Conservation (phyloP, 2,113 vertebrate genomes). For the Takifugu flavidus region DNA sequence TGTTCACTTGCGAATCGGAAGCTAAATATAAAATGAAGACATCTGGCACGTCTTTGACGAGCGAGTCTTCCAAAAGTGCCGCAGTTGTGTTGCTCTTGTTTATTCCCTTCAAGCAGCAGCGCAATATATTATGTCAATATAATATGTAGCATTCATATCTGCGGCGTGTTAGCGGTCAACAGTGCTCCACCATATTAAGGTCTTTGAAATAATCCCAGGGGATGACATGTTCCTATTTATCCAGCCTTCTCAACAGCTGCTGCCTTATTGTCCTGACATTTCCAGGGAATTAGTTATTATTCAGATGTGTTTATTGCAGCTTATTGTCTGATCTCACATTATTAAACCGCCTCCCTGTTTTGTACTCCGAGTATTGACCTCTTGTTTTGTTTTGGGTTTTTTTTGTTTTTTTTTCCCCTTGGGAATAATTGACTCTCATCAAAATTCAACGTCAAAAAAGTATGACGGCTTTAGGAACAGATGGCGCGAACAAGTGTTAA, state of each 20-base stretch:
- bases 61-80: neutral
- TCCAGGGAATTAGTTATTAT: slow-evolving; percentile 67
- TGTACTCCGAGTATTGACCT: neutral
- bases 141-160: neutral
- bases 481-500: slow-evolving; percentile 22
- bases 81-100: slow-evolving; percentile 10
- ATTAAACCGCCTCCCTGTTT: slow-evolving; percentile 43
- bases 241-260: slow-evolving; percentile 62
- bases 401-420: neutral
- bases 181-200: slow-evolving; percentile 32
- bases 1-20: slow-evolving; percentile 39
- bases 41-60: neutral
- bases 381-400: neutral
- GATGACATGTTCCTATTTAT: slow-evolving; percentile 45
- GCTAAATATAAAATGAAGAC: slow-evolving; percentile 46
- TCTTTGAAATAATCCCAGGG: slow-evolving; percentile 43
- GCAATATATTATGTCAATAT: slow-evolving; percentile 1
- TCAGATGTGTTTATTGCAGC: slow-evolving; percentile 59
- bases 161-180: slow-evolving; percentile 12
- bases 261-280: slow-evolving; percentile 68
- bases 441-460: neutral
- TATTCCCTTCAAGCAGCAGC: too few species aligned
- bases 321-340: slow-evolving; percentile 57
- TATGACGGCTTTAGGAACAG: slow-evolving; percentile 9
- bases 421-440: slow-evolving; percentile 2